Conservation (phyloP, 2,797 vertebrate species). For the Otolemur crassicaudatus region DNA sequence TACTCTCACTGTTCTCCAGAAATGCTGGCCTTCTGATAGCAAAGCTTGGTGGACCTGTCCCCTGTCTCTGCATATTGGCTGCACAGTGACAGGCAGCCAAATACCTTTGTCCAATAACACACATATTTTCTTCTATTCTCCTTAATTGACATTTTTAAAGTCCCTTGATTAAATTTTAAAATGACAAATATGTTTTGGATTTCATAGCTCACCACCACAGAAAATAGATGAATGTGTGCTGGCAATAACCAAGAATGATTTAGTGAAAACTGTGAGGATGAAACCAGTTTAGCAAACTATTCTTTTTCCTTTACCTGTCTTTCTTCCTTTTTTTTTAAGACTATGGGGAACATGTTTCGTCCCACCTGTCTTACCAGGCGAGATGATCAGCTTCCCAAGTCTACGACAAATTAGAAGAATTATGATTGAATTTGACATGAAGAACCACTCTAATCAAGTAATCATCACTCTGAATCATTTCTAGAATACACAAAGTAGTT, state of each 20-base stretch:
- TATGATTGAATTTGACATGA: slow-evolving; percentile 79
- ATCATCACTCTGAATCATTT: slow-evolving; percentile 82
- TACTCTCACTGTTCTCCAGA: too few species aligned
- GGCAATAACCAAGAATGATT: slow-evolving; percentile 23
- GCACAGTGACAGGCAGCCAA: too few species aligned
- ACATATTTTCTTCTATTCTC: slow-evolving; percentile 58
- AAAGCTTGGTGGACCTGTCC: too few species aligned
- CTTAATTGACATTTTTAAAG: not conserved
- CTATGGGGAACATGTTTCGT: slow-evolving; percentile 66
- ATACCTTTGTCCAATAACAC: not conserved
- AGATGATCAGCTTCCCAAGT: slow-evolving; percentile 60
- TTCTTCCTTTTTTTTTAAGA: not conserved
- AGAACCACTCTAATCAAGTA: slow-evolving; percentile 84
- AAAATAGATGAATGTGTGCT: not conserved
- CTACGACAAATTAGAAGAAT: slow-evolving; percentile 61
- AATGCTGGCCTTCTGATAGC: too few species aligned
- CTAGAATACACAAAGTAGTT: slow-evolving; percentile 76
- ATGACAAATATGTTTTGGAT: slow-evolving; percentile 33
- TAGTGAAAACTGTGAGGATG: slow-evolving; percentile 49
- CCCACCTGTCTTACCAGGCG: slow-evolving; percentile 72
- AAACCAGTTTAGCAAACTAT: slow-evolving; percentile 48
- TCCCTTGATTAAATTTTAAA: slow-evolving; percentile 52
- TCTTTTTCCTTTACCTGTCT: slow-evolving; percentile 14
- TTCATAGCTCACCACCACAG: slow-evolving; percentile 51
- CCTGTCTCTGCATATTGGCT: too few species aligned